Conservation (phyloP, 2,797 vertebrate species). For the Apogon hyalosoma region DNA sequence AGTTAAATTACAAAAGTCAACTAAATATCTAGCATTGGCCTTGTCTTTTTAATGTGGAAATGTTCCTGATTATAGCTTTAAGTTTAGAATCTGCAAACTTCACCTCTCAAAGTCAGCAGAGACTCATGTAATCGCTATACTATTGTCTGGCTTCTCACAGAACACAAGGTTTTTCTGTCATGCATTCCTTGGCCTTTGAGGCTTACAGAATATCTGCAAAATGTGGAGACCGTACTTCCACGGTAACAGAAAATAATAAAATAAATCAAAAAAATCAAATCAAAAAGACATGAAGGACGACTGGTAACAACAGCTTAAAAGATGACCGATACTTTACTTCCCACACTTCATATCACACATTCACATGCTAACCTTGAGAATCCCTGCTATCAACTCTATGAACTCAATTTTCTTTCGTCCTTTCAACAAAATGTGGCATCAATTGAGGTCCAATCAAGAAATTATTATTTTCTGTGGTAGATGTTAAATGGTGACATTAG, state of each 20-base stretch:
- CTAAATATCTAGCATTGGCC: too few species aligned
- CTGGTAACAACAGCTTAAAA: neutral
- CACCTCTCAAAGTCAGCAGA: neutral
- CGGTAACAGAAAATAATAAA: neutral
- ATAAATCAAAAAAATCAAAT: neutral
- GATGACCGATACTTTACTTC: neutral
- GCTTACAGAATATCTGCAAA: neutral
- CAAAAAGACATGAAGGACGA: neutral
- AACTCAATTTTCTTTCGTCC: constrained; percentile 5
- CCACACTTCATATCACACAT: neutral
- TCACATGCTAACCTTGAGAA: constrained; percentile 14
- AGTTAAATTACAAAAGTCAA: too few species aligned
- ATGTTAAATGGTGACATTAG: constrained; percentile 1
- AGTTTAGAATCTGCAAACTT: too few species aligned
- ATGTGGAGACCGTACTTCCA: neutral
- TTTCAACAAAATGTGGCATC: constrained; percentile 7
- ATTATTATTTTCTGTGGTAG: neutral
- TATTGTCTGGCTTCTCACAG: neutral
- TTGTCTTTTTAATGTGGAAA: too few species aligned
- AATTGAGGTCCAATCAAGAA: neutral
- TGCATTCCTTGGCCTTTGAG: neutral
- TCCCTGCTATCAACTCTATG: neutral
- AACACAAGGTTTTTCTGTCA: neutral
- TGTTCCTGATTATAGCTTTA: too few species aligned
- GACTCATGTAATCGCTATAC: neutral